These are phyloP conservation scores for Takifugu bimaculatus DNA, from an alignment of 2,113 vertebrate species.

Conservation along the genomic window DNA sequence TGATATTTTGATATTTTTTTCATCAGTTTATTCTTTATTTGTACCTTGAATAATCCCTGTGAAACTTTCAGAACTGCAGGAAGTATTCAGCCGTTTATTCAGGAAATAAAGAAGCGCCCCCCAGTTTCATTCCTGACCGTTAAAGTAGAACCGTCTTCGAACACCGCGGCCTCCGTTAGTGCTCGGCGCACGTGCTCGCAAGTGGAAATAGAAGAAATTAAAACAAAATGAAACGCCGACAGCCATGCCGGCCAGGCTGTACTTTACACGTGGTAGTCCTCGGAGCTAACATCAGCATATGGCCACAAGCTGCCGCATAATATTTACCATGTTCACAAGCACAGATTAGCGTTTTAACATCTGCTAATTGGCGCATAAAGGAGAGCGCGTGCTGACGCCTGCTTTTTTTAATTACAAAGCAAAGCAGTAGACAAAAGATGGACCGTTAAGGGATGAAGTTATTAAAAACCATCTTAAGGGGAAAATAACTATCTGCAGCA, in stretches of 20 bases:
- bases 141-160: slow-evolving; percentile 3
- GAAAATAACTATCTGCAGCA: not conserved
- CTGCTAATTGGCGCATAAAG: not conserved
- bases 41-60: not conserved
- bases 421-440: not conserved
- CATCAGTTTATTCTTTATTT: not conserved
- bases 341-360: slow-evolving; percentile 1
- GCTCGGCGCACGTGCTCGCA: not conserved
- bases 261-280: not conserved
- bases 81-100: not conserved
- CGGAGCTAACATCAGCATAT: not conserved
- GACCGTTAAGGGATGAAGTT: too few species aligned
- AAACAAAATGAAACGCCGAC: not conserved
- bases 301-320: not conserved
- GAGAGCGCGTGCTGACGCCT: not conserved
- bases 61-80: not conserved
- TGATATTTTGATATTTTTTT: not conserved
- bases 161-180: not conserved
- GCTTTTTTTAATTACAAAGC: not conserved
- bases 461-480: not conserved
- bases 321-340: not conserved
- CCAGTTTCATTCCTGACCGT: slow-evolving; percentile 1
- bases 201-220: not conserved
- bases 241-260: not conserved
- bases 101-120: not conserved